A percentile compares a stretch with the other conserved stretches of the same genome.
Conservation (phyloP, 2,113 vertebrate species). For the Haemorhous mexicanus region DNA sequence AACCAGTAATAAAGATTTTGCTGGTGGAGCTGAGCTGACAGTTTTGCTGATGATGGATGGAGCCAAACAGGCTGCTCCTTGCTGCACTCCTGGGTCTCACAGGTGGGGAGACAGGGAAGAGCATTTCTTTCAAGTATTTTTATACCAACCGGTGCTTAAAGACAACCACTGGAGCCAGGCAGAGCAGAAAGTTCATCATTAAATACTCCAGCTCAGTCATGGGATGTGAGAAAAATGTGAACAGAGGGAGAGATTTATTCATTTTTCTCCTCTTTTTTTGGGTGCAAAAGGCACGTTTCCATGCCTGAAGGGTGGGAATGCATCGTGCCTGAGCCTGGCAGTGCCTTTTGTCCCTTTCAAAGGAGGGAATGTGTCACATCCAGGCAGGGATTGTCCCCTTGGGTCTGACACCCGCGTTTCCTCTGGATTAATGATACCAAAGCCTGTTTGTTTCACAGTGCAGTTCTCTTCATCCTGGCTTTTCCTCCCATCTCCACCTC, state of each 20-base stretch:
- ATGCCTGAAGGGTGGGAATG: neutral
- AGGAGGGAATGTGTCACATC: neutral
- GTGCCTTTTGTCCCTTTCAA: neutral
- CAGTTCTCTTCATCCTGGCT: neutral
- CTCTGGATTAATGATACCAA: neutral
- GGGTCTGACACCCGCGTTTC: neutral
- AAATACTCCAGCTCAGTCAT: neutral
- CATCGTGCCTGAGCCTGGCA: neutral
- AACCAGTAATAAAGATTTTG: conserved; percentile 38
- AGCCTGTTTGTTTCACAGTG: neutral
- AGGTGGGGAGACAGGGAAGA: neutral
- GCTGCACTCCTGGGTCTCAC: neutral
- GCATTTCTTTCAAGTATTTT: neutral
- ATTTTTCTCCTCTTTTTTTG: neutral
- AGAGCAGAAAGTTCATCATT: neutral
- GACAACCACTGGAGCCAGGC: neutral
- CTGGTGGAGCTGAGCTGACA: conserved; percentile 39
- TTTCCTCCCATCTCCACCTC: neutral
- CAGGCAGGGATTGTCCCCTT: neutral
- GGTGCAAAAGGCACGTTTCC: neutral
- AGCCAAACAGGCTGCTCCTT: neutral
- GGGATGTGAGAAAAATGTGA: neutral
- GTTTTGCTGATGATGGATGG: conserved; percentile 45
- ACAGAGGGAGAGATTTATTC: neutral
- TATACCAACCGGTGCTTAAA: neutral